A percentile compares a stretch with the other conserved stretches of the same genome.
These are phyloP conservation scores for Nesoenas mayeri DNA, from an alignment of 2,113 vertebrate species.

Conservation along the genomic window DNA sequence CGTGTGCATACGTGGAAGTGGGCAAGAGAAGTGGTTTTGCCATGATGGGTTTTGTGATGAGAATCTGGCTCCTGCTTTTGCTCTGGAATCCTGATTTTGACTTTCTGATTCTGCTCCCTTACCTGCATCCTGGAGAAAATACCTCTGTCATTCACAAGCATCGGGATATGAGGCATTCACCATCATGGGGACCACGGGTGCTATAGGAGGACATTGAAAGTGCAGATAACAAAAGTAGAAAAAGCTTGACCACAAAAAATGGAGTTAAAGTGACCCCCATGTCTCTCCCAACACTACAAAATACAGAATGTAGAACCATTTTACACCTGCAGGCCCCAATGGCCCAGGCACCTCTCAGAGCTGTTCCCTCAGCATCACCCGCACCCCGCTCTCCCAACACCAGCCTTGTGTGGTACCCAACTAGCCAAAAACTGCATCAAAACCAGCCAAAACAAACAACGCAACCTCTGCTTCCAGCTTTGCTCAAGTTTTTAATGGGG, in stretches of 20 bases:
- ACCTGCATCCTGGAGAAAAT: not conserved
- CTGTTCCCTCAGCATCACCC: not conserved
- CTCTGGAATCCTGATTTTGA: not conserved
- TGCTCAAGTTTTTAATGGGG: not conserved
- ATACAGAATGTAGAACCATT: accelerated
- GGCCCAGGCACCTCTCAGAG: no score
- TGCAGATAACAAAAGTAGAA: not conserved
- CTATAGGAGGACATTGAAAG: not conserved
- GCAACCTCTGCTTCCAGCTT: no score
- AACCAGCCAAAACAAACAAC: not conserved
- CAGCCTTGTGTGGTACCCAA: accelerated
- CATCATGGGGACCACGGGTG: accelerated
- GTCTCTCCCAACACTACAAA: not conserved
- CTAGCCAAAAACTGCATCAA: not conserved
- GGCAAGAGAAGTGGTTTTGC: not conserved
- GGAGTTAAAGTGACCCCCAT: not conserved
- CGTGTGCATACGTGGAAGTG: no score
- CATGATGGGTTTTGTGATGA: not conserved
- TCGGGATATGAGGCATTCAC: no score
- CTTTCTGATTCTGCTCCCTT: not conserved
- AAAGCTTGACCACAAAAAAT: accelerated
- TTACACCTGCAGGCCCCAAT: accelerated
- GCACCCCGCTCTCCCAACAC: not conserved
- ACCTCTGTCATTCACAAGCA: accelerated
- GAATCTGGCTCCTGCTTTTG: not conserved